Evolutionary conservation across 2,797 vertebrate genomes (phyloP).

Genomic region (Microhierax caerulescens): DNA sequence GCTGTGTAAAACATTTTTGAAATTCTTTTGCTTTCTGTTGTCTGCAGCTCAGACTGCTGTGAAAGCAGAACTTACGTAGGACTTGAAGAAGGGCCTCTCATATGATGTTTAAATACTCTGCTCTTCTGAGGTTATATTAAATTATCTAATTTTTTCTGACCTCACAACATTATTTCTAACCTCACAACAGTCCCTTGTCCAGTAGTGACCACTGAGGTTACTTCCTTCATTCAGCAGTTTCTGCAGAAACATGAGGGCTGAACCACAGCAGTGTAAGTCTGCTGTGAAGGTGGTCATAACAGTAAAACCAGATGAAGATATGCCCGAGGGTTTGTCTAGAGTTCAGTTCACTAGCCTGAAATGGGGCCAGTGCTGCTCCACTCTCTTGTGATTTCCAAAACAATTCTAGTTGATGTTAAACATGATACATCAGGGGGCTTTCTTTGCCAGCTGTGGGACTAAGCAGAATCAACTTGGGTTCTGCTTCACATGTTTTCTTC

Average conservation of each 20-base stretch:
- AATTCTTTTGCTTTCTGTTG: not conserved
- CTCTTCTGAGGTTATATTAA: not conserved
- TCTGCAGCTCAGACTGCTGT: not conserved
- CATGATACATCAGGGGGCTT: rapidly evolving
- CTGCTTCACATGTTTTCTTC: not conserved
- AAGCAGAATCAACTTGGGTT: not conserved
- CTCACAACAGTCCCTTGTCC: not conserved
- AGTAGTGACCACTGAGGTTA: rapidly evolving
- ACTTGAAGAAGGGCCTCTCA: not conserved
- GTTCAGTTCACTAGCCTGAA: not conserved
- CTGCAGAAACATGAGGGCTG: not conserved
- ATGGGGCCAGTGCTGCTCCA: not conserved
- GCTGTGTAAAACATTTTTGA: not conserved
- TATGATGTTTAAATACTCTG: not conserved
- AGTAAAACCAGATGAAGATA: not conserved
- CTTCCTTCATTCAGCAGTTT: not conserved
- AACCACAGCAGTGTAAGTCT: rapidly evolving
- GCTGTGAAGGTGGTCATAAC: not conserved
- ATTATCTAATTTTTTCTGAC: not conserved
- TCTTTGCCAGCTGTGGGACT: not conserved
- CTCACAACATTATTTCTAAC: not conserved
- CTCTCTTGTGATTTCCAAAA: not conserved
- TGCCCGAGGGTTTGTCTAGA: not conserved
- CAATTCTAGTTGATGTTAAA: not conserved
- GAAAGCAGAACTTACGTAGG: not conserved